Evolutionary conservation across 2,797 vertebrate genomes (phyloP).

Genomic region (Sebastes diploproa): DNA sequence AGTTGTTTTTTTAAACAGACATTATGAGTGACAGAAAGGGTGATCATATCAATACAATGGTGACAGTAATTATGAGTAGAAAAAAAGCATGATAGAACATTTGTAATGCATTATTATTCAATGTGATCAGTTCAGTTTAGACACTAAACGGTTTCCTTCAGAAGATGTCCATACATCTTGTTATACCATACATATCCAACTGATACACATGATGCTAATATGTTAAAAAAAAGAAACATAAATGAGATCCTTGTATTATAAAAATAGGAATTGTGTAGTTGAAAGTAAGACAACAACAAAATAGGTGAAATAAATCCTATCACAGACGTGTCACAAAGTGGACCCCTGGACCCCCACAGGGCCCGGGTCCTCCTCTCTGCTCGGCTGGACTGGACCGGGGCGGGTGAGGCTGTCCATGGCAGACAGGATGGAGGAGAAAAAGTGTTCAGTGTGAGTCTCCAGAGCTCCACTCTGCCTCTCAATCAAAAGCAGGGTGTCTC

Average conservation of each 20-base stretch:
- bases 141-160: background rate
- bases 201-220: background rate
- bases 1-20: background rate
- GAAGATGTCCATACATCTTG: too few species aligned
- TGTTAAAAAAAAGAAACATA: background rate
- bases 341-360: background rate
- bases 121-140: background rate
- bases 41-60: background rate
- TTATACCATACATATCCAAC: background rate
- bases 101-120: background rate
- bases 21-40: background rate
- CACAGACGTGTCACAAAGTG: background rate
- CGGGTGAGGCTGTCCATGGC: constrained; percentile 80
- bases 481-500: constrained; percentile 85
- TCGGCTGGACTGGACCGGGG: background rate
- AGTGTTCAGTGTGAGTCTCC: constrained; percentile 80
- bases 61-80: background rate
- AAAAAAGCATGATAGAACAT: background rate
- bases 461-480: constrained; percentile 84
- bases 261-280: background rate
- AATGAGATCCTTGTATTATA: background rate
- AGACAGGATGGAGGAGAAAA: constrained; percentile 86
- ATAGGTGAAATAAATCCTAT: background rate
- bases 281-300: background rate
- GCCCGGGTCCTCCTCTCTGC: background rate